phyloP scores from a whole-genome alignment of 2,888 invertebrate genomes.

The Philopedon plagiatum region DNA sequence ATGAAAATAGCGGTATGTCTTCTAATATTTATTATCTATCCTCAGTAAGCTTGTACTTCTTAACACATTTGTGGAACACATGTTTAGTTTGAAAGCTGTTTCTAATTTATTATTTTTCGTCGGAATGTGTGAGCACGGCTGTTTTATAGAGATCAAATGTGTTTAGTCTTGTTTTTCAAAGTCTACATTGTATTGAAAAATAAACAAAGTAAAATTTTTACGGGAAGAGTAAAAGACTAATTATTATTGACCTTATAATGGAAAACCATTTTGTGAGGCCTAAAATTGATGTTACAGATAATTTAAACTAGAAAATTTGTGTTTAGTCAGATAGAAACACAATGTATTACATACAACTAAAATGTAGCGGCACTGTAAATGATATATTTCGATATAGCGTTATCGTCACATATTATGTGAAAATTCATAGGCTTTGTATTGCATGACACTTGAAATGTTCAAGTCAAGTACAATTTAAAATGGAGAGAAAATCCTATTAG shows the following conservation, averaged over 20 bases:
- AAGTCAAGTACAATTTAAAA: not conserved
- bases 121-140: not conserved
- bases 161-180: conserved; percentile 38
- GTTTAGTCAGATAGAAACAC: too few relatives aligned
- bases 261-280: not conserved
- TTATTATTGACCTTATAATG: not conserved
- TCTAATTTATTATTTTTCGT: conserved; percentile 39
- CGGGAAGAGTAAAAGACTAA: too few relatives aligned
- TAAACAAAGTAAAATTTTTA: too few relatives aligned
- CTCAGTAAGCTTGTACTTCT: not conserved
- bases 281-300: too few relatives aligned
- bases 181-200: conserved; percentile 12
- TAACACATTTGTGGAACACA: conserved; percentile 40
- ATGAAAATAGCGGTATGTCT: too few relatives aligned
- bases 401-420: too few relatives aligned
- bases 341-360: too few relatives aligned
- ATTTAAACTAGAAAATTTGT: too few relatives aligned
- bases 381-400: not conserved
- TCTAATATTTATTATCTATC: not conserved
- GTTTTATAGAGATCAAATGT: conserved; percentile 26
- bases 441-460: not conserved
- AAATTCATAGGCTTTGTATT: not conserved
- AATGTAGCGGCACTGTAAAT: too few relatives aligned
- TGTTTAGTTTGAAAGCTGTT: conserved; percentile 37
- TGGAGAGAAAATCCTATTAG: conserved; percentile 4